phyloP scores from a whole-genome alignment of 2,797 vertebrate genomes.

The Scolopax bukidnonensis region DNA sequence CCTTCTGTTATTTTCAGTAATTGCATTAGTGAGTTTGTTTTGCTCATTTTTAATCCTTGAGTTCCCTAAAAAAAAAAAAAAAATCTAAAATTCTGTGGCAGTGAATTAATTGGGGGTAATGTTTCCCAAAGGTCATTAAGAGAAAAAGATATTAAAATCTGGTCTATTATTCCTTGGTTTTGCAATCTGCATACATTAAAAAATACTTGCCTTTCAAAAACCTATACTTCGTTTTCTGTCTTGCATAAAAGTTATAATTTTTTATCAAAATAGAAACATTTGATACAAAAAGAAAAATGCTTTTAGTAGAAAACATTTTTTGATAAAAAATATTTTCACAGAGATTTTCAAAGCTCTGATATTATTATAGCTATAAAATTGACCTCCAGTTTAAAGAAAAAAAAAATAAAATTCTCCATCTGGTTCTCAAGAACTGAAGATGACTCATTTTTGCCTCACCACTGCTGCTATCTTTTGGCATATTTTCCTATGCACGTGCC shows the following conservation, averaged over 20 bases:
- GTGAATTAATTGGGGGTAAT: not conserved
- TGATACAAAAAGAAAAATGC: not conserved
- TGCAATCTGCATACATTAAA: not conserved
- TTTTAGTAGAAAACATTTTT: not conserved
- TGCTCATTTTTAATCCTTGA: not conserved
- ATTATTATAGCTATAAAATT: not conserved
- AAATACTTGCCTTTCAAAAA: not conserved
- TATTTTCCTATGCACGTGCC: not conserved
- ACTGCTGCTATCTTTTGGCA: conserved; percentile 54
- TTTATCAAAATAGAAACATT: not conserved
- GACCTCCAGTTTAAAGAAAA: conserved; percentile 6
- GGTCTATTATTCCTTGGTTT: not conserved
- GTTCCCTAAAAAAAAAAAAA: not conserved
- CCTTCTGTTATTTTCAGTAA: not conserved
- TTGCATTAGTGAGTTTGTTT: not conserved
- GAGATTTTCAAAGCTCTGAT: not conserved
- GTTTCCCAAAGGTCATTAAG: not conserved
- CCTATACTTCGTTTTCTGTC: not conserved
- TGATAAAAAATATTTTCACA: not conserved
- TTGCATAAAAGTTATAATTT: not conserved
- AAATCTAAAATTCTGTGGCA: not conserved
- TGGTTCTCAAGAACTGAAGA: conserved; percentile 20
- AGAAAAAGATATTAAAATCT: not conserved
- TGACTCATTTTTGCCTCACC: conserved; percentile 50
- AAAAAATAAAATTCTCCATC: not conserved